phyloP scores from a whole-genome alignment of 1,140 invertebrate species.

The Harpegnathos saltator region DNA sequence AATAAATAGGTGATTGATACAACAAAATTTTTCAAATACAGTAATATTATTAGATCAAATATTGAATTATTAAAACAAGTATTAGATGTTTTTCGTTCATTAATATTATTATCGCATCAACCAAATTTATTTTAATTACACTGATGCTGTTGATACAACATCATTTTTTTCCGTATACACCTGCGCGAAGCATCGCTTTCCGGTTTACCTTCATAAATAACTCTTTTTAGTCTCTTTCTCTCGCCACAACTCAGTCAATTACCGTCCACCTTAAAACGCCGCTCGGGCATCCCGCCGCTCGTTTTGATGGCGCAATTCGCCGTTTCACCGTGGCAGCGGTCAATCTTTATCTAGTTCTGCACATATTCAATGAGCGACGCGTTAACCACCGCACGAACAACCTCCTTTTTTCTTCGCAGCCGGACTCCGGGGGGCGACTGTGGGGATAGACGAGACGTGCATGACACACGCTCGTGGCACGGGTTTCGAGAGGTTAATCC shows the following conservation, averaged over 20 bases:
- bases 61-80: no score
- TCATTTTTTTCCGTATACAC: neutral
- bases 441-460: neutral
- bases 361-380: conserved; percentile 61
- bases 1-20: no score
- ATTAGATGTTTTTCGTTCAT: no score
- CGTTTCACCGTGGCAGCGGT: neutral
- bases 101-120: no score
- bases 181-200: neutral
- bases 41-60: no score
- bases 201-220: neutral
- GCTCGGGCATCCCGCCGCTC: neutral
- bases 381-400: conserved; percentile 54
- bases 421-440: neutral
- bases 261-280: neutral
- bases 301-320: neutral
- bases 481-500: conserved; percentile 52
- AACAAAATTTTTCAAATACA: no score
- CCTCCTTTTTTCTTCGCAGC: neutral
- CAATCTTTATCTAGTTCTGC: conserved; percentile 21
- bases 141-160: no score
- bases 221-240: neutral
- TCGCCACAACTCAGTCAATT: neutral
- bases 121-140: no score
- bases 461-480: neutral